A percentile compares a stretch with the other conserved stretches of the same genome.
Conservation (phyloP, 2,888 invertebrate species). For the Drosophila acutilabella region DNA sequence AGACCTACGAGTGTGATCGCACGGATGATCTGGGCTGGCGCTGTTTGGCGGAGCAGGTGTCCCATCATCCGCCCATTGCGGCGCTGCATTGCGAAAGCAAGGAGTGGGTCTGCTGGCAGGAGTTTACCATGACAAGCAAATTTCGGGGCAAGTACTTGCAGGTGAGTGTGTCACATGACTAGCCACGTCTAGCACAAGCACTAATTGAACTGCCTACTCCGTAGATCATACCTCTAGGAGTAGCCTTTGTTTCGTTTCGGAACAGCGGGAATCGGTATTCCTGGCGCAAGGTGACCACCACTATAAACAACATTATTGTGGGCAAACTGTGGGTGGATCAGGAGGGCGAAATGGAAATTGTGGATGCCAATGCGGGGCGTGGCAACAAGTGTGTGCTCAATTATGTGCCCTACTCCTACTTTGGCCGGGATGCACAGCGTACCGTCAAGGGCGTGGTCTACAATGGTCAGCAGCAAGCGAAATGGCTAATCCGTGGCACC, state of each 20-base stretch:
- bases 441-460: conserved; percentile 93
- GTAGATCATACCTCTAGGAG: conserved; percentile 88
- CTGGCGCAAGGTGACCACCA: conserved; percentile 99
- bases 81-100: conserved; percentile 97
- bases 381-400: conserved; percentile 98
- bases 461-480: conserved; percentile 90
- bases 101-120: conserved; percentile 98
- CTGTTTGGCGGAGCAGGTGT: conserved; percentile 97
- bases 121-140: conserved; percentile 99
- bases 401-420: conserved; percentile 99
- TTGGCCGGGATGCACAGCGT: conserved; percentile 97
- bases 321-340: conserved; percentile 99
- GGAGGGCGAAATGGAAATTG: conserved; percentile 99
- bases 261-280: conserved; percentile 94
- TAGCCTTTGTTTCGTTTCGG: conserved; percentile 89
- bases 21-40: conserved; percentile 98
- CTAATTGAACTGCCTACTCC: not conserved
- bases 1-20: conserved; percentile 99
- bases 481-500: conserved; percentile 92
- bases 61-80: conserved; percentile 99
- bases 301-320: conserved; percentile 99
- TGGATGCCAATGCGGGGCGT: conserved; percentile 92
- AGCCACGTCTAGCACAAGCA: not conserved
- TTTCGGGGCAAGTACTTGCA: conserved; percentile 99
- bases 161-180: conserved; percentile 83